These are phyloP conservation scores for Crax fasciolata DNA, from an alignment of 2,797 vertebrate species.

Conservation along the genomic window DNA sequence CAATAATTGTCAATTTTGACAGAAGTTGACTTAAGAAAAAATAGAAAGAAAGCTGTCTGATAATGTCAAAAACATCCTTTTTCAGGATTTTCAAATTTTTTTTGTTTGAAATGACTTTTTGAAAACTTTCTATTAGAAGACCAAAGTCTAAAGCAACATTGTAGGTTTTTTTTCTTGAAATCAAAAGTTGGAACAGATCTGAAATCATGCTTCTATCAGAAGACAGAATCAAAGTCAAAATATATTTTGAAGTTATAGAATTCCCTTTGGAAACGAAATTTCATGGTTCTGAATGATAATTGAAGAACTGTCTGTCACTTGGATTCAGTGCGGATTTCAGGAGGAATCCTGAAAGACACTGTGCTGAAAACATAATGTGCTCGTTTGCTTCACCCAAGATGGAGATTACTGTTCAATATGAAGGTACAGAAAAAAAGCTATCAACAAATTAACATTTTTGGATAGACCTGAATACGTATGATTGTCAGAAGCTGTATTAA, in stretches of 20 bases:
- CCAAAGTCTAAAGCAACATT: neutral
- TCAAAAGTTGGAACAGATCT: neutral
- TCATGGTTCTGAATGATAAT: neutral
- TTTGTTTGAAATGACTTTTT: neutral
- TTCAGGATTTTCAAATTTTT: neutral
- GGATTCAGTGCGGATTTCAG: neutral
- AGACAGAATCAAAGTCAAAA: neutral
- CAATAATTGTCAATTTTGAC: constrained; percentile 4
- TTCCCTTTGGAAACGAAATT: neutral
- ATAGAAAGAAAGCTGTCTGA: neutral
- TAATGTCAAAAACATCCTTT: neutral
- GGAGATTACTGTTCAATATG: neutral
- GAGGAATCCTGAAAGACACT: neutral
- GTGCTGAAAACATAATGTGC: neutral
- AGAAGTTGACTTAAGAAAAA: neutral
- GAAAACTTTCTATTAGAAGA: neutral
- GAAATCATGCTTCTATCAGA: neutral
- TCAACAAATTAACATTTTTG: neutral
- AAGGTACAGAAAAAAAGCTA: neutral
- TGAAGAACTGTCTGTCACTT: neutral
- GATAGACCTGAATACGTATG: neutral
- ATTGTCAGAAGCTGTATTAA: neutral
- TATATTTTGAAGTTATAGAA: neutral
- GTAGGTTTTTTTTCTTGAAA: neutral
- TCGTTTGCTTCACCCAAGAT: neutral